Base-by-base conservation (phyloP, 1,140 invertebrate genomes). In the Drosophila lini region DNA sequence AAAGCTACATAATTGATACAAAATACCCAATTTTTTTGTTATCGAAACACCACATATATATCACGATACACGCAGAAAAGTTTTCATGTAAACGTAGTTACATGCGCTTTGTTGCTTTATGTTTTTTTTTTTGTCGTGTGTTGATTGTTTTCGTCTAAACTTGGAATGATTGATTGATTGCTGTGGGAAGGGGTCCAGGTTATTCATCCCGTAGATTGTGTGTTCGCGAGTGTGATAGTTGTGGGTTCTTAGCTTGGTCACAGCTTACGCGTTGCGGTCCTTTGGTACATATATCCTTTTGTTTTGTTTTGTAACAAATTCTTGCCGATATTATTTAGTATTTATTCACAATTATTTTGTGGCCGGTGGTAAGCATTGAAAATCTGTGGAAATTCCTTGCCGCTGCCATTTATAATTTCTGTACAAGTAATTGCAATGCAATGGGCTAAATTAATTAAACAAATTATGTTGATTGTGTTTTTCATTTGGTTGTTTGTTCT, bases 361-460 rank as follows among this genome's bases (percentile, higher is more conserved):
- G 32, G 48, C 32, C 3, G 16, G 25, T n/a, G 40, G 22, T 13
- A 32, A 8, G 45, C 11, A 34, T 15, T 9, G 19, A 40, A 25
- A 41, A 31, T 5, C 36, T 31, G n/a, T 48, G 34, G 13, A 67
- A 67, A 44, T 25, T 52, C n/a, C 15, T 59, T 70, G 64, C 38
- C 22, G 32, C 28, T n/a, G 36, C 22, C 19, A 25, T 4, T 45
- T 7, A 15, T 58, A 16, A 36, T 58, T 58, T 36, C 13, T 6
- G 75, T 78, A 76, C 45, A 60, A 74, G 81, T 84, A 84, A 83
- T 73, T 75, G 58, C 62, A 70, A 75, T 81, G 50, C 50, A 75
- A 70, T 74, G 75, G 70, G 70, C 62, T 69, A 41, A 57, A 50
- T 56, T 63, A 56, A 63, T 63, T 75, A 22, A 57, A 70, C 40